Conservation (phyloP, 2,888 invertebrate species). For the Ferrisia virgata region DNA sequence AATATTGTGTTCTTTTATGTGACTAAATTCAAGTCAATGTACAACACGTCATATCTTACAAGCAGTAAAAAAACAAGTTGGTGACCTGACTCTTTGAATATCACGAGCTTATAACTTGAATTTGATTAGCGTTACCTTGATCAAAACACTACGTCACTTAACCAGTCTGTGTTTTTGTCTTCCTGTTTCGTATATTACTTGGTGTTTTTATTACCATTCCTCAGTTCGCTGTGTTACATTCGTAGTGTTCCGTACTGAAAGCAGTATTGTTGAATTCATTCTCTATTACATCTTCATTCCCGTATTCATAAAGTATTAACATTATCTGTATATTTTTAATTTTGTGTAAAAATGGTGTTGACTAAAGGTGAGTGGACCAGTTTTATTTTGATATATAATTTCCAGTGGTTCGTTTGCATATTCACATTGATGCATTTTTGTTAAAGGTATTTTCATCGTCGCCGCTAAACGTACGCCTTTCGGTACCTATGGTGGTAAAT, state of each 20-base stretch:
- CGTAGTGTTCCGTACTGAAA: neutral
- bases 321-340: neutral
- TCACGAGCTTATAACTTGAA: neutral
- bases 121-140: neutral
- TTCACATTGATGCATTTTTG: too few relatives aligned
- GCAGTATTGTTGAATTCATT: neutral
- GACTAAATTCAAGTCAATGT: neutral
- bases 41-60: neutral
- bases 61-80: neutral
- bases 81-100: slow-evolving; percentile 5
- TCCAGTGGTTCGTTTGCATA: neutral
- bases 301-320: neutral
- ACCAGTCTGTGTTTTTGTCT: slow-evolving; percentile 18
- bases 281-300: neutral
- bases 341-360: slow-evolving; percentile 34
- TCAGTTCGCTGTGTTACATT: neutral
- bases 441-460: slow-evolving; percentile 89
- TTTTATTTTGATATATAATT: neutral
- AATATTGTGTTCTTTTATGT: neutral
- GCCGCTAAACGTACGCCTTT: slow-evolving; percentile 96
- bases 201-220: neutral
- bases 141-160: slow-evolving; percentile 23
- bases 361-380: slow-evolving; percentile 38
- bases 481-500: slow-evolving; percentile 87
- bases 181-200: neutral